Evolutionary conservation across 2,113 vertebrate species (phyloP), one percentile per base, ranked within the genome.

Genomic region (Blennius ocellaris): DNA sequence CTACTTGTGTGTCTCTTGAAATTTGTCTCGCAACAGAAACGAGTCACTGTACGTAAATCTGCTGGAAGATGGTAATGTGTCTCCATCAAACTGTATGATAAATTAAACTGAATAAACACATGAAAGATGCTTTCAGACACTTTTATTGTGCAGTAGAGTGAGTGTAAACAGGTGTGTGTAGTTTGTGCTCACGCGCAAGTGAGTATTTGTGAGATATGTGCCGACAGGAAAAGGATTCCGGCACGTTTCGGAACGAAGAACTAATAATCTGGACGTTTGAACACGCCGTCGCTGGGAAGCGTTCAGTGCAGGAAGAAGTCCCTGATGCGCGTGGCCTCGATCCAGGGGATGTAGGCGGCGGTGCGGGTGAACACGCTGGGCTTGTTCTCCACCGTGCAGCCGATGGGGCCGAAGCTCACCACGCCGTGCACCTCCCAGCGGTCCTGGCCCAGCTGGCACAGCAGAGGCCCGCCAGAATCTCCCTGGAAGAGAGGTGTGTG

Each of bases 361-460:
- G 94, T 96, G 69, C 93, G 93, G 57, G 95, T 95, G 84, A 96
- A 96, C 5, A 96, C 95, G 1, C 94, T 96, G 74, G 95, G 95
- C 55, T 96, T 96, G 90, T 96, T 95, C 84, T 95, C 93, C 71
- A 94, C 94, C 0, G 93, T 93, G 89, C 95, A 96, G 78, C 95
- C 94, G 43, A 94, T 94, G 1, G 95, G 94, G 6, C 95, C 95
- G 14, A 96, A 96, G 74, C 95, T 96, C 62, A 95, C 95, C 70
- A 96, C 87, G 0, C 95, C 95, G n/a, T 93, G 95, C n/a, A 96
- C 94, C 85, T 95, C 95, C 95, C 95, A 96, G 16, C 90, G 91
- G 64, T 94, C 93, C 9, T 49, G 89, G 1, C 82, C 90, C 68
- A 87, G 74, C 79, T 95, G 94, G 80, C 95, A 96, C 58, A 95